Evolutionary conservation across 2,888 invertebrate genomes (phyloP).

Genomic region (Microctonus hyperodae): DNA sequence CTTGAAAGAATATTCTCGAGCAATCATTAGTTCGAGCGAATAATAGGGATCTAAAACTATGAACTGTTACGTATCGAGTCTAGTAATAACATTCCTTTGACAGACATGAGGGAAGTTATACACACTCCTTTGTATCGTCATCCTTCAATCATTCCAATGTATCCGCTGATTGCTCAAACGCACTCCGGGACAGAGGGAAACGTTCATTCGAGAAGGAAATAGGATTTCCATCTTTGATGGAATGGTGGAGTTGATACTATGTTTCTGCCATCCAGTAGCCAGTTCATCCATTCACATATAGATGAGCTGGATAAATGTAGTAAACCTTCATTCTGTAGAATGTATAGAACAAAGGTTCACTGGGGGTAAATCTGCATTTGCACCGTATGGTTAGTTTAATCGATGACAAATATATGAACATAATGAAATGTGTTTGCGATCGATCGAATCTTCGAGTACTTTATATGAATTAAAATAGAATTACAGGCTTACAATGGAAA

Average conservation of each 20-base stretch:
- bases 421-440: neutral
- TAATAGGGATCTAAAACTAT: neutral
- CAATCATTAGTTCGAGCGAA: neutral
- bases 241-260: neutral
- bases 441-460: neutral
- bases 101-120: neutral
- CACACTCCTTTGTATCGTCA: neutral
- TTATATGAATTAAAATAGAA: no score
- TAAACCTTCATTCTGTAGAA: neutral
- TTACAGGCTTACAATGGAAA: no score
- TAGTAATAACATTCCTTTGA: neutral
- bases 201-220: neutral
- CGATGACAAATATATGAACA: no score
- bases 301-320: neutral
- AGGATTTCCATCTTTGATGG: conserved; percentile 1
- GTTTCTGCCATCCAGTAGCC: neutral
- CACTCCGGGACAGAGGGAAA: neutral
- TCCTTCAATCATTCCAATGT: neutral
- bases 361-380: neutral
- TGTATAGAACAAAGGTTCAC: neutral
- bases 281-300: neutral
- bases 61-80: neutral
- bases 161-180: neutral
- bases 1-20: neutral
- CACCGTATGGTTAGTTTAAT: no score